phyloP scores from a whole-genome alignment of 2,113 vertebrate species.

The Odobenus rosmarus region DNA sequence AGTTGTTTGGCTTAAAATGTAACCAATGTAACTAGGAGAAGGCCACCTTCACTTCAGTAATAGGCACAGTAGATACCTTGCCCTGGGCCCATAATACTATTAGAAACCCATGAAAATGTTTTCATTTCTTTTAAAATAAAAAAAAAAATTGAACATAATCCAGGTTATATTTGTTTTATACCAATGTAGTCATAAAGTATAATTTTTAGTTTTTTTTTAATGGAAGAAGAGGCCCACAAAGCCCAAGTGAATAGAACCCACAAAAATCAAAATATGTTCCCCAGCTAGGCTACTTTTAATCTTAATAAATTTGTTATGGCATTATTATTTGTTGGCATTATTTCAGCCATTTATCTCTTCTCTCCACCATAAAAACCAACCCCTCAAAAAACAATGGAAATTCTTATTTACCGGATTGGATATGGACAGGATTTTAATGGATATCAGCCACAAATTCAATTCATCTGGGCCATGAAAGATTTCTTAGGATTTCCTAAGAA shows the following conservation, averaged over 20 bases:
- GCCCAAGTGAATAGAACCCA: background rate
- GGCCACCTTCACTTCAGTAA: background rate
- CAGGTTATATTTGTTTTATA: background rate
- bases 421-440: background rate
- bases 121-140: background rate
- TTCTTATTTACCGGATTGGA: background rate
- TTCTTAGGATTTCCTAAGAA: background rate
- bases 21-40: background rate
- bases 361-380: background rate
- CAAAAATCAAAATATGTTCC: background rate
- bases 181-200: background rate
- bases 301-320: background rate
- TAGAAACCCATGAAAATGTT: background rate
- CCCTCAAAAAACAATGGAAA: background rate
- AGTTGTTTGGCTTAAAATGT: background rate
- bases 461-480: background rate
- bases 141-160: background rate
- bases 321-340: background rate
- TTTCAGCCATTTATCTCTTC: background rate
- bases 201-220: background rate
- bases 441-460: background rate
- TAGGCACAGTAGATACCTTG: background rate
- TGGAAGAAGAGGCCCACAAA: background rate
- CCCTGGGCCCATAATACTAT: background rate
- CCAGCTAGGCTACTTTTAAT: background rate